A percentile compares a stretch with the other conserved stretches of the same genome.
Evolutionary conservation across 2,113 vertebrate genomes (phyloP).

Genomic region (Pseudorectes ferrugineus): DNA sequence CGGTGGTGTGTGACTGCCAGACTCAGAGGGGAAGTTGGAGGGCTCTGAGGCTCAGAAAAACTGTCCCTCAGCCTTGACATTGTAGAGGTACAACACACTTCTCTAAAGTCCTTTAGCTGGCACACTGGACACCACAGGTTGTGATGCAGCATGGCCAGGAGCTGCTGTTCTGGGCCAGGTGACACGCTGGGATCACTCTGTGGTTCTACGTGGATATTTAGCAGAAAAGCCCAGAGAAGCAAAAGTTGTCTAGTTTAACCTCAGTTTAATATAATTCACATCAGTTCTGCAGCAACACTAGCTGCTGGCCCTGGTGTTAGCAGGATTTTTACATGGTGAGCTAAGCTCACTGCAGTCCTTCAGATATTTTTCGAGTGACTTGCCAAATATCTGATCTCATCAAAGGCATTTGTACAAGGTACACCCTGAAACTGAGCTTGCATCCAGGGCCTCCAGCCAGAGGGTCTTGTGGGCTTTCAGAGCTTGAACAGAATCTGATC

Average conservation of each 20-base stretch:
- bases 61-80: neutral
- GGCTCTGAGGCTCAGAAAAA: neutral
- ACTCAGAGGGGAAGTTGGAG: neutral
- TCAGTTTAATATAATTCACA: neutral
- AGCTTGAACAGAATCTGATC: neutral
- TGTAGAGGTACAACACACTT: neutral
- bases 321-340: neutral
- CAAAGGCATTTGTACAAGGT: neutral
- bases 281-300: neutral
- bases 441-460: neutral
- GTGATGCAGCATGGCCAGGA: neutral
- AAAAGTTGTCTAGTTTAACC: neutral
- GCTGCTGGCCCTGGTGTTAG: neutral
- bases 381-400: slow-evolving; percentile 16
- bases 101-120: neutral
- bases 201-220: neutral
- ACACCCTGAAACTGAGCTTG: neutral
- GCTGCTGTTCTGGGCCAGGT: neutral
- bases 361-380: neutral
- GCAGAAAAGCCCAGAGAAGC: neutral
- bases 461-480: neutral
- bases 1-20: neutral
- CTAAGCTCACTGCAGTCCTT: neutral
- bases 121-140: neutral
- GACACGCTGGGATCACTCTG: accelerated